Conservation (phyloP, 2,888 invertebrate species). For the Eudemis profundana region DNA sequence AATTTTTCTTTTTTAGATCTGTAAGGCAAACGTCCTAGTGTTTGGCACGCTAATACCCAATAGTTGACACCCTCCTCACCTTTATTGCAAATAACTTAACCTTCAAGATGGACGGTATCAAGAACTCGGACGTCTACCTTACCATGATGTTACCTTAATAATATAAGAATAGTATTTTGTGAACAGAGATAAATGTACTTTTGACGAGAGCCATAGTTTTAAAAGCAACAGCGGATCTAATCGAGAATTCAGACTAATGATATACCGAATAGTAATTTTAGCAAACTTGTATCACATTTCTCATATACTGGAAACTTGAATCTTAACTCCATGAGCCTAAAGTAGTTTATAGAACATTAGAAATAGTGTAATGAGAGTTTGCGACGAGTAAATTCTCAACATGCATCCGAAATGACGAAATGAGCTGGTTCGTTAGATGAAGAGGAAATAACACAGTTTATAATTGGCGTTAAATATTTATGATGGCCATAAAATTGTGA, state of each 20-base stretch:
- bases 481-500: conserved; percentile 19
- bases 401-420: conserved; percentile 34
- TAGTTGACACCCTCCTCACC: too few relatives aligned
- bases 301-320: not conserved
- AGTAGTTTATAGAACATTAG: not conserved
- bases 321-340: not conserved
- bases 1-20: too few relatives aligned
- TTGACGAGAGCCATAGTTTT: conserved; percentile 20
- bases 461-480: conserved; percentile 38
- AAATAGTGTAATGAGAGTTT: not conserved
- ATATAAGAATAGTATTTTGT: not conserved
- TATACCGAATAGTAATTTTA: conserved; percentile 6
- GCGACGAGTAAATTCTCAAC: not conserved
- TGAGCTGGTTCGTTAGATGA: conserved; percentile 24
- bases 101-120: too few relatives aligned
- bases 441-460: conserved; percentile 39
- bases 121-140: too few relatives aligned
- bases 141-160: too few relatives aligned
- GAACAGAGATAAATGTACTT: conserved; percentile 22
- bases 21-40: too few relatives aligned
- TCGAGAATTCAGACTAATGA: conserved; percentile 38
- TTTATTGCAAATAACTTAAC: too few relatives aligned
- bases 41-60: too few relatives aligned
- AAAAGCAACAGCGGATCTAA: conserved; percentile 30
- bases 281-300: not conserved